These are phyloP conservation scores for Paratilapia polleni DNA, from an alignment of 2,113 vertebrate species.

Conservation along the genomic window DNA sequence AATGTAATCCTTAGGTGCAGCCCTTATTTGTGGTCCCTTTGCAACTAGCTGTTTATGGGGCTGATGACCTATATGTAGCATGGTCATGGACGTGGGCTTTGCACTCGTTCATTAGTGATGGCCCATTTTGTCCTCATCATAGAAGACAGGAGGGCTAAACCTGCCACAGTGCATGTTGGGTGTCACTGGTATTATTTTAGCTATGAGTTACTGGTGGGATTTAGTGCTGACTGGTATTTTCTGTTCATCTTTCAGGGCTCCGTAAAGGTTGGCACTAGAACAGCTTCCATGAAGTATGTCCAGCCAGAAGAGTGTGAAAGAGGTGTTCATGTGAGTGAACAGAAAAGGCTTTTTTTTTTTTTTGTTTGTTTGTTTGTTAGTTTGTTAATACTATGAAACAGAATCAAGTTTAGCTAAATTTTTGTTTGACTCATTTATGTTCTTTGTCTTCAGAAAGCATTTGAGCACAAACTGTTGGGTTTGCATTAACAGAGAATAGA, in stretches of 20 bases:
- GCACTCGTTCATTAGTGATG: constrained; percentile 24
- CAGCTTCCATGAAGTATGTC: constrained; percentile 89
- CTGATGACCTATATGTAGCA: constrained; percentile 13
- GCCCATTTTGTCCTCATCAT: constrained; percentile 46
- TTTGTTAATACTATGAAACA: no score
- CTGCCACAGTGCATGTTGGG: constrained; percentile 73
- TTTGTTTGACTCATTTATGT: no score
- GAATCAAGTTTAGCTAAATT: no score
- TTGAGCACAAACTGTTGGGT: neutral
- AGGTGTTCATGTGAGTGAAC: constrained; percentile 57
- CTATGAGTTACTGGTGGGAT: neutral
- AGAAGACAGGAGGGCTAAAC: constrained; percentile 53
- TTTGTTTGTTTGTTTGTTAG: no score
- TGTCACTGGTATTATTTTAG: constrained; percentile 52
- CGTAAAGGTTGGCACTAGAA: constrained; percentile 90
- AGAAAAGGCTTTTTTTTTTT: neutral
- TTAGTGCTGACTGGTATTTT: constrained; percentile 12
- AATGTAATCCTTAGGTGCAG: constrained; percentile 9
- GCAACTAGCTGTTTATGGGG: constrained; percentile 10
- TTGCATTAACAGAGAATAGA: neutral
- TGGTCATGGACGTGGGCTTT: constrained; percentile 23
- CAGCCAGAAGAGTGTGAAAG: constrained; percentile 71
- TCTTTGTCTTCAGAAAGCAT: neutral
- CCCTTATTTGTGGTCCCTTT: neutral
- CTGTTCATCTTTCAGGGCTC: constrained; percentile 88